These are phyloP conservation scores for Bombus huntii DNA, from an alignment of 1,140 invertebrate species.

Conservation along the genomic window DNA sequence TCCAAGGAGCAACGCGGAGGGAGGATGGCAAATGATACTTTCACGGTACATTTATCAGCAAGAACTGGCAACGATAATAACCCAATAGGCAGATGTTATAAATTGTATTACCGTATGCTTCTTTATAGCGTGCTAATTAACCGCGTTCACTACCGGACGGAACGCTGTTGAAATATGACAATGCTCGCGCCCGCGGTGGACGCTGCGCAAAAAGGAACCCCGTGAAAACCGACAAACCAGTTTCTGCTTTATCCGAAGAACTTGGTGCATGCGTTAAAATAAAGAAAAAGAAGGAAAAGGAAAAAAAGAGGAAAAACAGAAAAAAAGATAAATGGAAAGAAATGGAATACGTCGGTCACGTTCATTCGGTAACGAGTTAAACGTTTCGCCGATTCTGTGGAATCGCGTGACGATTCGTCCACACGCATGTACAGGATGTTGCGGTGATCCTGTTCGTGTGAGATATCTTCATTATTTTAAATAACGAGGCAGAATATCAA, in stretches of 20 bases:
- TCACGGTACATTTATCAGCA: slow-evolving; percentile 5
- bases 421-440: too few species aligned
- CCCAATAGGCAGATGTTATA: slow-evolving; percentile 17
- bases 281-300: background rate
- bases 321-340: background rate
- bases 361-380: slow-evolving; percentile 5
- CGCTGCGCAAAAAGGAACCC: slow-evolving; percentile 3
- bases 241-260: slow-evolving; percentile 8
- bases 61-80: background rate
- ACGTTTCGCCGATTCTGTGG: slow-evolving; percentile 1
- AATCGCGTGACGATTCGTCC: slow-evolving; percentile 26
- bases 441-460: too few species aligned
- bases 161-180: slow-evolving; percentile 32
- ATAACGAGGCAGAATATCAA: too few species aligned
- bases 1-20: slow-evolving; percentile 24
- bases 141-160: slow-evolving; percentile 33
- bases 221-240: slow-evolving; percentile 28
- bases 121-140: slow-evolving; percentile 63
- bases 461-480: too few species aligned
- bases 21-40: background rate
- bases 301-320: background rate
- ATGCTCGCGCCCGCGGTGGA: background rate
- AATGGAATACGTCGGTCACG: background rate
- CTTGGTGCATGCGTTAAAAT: background rate
- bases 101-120: slow-evolving; percentile 39